Evolutionary conservation across 2,113 vertebrate species (phyloP).

Genomic region (Lophura nycthemera): DNA sequence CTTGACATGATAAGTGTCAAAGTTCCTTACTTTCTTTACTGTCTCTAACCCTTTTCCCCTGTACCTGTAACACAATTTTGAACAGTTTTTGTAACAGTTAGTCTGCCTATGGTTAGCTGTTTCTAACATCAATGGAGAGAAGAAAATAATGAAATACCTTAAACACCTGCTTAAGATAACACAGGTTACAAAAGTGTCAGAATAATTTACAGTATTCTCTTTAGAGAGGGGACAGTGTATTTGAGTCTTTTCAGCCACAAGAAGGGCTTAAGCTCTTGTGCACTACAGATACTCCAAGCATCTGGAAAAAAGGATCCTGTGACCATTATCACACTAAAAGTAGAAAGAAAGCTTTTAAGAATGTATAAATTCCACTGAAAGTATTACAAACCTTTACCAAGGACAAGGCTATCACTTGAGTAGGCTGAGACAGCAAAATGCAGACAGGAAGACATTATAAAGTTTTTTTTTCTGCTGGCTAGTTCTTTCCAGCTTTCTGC

Average conservation of each 20-base stretch:
- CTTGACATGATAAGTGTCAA: background rate
- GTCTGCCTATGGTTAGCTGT: background rate
- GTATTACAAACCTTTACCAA: background rate
- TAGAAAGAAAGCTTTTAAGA: background rate
- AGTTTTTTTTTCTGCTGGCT: background rate
- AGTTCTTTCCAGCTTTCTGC: background rate
- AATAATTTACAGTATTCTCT: background rate
- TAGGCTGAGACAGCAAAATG: background rate
- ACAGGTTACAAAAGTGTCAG: background rate
- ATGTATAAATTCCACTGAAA: background rate
- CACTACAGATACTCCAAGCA: background rate
- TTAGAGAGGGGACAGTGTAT: background rate
- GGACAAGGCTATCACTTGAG: background rate
- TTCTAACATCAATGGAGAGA: background rate
- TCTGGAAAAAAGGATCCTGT: background rate
- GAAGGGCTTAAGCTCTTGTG: background rate
- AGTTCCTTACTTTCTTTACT: conserved; percentile 4
- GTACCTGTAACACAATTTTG: background rate
- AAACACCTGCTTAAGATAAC: background rate
- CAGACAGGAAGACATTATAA: background rate
- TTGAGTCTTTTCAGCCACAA: background rate
- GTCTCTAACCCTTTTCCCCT: background rate
- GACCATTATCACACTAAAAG: background rate
- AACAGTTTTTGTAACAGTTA: background rate
- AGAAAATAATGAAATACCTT: background rate